Percentiles rank a stretch among this genome's conserved stretches.
phyloP scores from a whole-genome alignment of 2,888 invertebrate species.

The Lasiommata megera region DNA sequence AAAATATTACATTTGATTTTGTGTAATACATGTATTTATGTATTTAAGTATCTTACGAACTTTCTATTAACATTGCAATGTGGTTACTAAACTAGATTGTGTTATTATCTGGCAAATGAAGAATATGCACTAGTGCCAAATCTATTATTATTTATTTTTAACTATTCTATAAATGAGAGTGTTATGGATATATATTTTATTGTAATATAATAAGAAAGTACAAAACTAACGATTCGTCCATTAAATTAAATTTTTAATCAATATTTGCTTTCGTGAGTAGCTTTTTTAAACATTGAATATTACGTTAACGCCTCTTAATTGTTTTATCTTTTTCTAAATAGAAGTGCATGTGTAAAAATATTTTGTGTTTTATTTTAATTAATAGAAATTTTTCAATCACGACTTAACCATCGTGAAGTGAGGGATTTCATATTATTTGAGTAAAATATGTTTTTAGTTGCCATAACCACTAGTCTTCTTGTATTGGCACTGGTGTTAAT shows the following conservation, averaged over 20 bases:
- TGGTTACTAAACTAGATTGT: constrained; percentile 61
- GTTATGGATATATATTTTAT: constrained; percentile 65
- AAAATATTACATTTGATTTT: constrained; percentile 63
- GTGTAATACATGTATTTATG: constrained; percentile 67
- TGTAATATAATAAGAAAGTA: constrained; percentile 34
- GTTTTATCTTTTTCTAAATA: constrained; percentile 55
- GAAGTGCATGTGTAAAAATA: constrained; percentile 64
- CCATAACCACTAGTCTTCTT: constrained; percentile 77
- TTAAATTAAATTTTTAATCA: constrained; percentile 35
- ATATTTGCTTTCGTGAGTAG: constrained; percentile 68
- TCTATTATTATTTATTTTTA: constrained; percentile 25
- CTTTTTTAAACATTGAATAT: constrained; percentile 51
- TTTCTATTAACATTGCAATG: constrained; percentile 50
- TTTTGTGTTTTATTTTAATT: constrained; percentile 50
- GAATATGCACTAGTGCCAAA: constrained; percentile 69
- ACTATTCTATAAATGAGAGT: constrained; percentile 54
- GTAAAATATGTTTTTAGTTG: constrained; percentile 63
- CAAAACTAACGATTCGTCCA: constrained; percentile 32
- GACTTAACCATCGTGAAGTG: constrained; percentile 33
- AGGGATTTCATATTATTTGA: constrained; percentile 56
- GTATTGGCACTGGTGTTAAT: constrained; percentile 79
- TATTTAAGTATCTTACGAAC: constrained; percentile 52
- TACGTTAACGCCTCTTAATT: constrained; percentile 54
- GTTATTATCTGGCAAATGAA: constrained; percentile 32
- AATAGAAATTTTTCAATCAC: constrained; percentile 50